A percentile compares a stretch with the other conserved stretches of the same genome.
Conservation (phyloP, 1,140 invertebrate genomes). For the Heliconius nattereri region DNA sequence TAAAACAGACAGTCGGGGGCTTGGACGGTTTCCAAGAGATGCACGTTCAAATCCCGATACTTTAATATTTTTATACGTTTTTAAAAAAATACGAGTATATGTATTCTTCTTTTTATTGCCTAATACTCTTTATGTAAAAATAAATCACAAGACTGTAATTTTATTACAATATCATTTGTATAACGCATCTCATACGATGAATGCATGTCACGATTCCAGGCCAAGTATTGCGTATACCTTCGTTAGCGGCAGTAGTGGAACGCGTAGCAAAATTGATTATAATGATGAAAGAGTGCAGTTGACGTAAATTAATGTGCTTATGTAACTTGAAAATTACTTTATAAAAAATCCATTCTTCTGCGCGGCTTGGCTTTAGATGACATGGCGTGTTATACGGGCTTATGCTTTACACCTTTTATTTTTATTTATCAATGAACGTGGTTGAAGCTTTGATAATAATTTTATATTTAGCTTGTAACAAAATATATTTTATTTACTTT, state of each 20-base stretch:
- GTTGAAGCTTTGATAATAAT: not conserved
- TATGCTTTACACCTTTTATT: not conserved
- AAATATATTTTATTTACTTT: too few species aligned
- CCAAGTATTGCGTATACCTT: slow-evolving; percentile 35
- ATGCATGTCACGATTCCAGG: slow-evolving; percentile 37
- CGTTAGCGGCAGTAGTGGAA: slow-evolving; percentile 29
- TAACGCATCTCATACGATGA: slow-evolving; percentile 10
- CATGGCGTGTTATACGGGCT: slow-evolving; percentile 1
- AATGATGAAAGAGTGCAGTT: slow-evolving; percentile 29
- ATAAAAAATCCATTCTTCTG: slow-evolving; percentile 13
- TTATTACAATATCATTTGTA: not conserved
- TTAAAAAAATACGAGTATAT: too few species aligned
- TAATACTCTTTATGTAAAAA: not conserved
- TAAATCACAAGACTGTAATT: not conserved
- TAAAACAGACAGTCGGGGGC: too few species aligned
- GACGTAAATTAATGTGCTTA: slow-evolving; percentile 27
- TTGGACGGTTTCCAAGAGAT: too few species aligned
- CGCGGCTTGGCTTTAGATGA: slow-evolving; percentile 13
- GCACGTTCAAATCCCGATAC: too few species aligned
- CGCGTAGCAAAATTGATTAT: slow-evolving; percentile 27
- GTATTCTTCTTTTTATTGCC: too few species aligned
- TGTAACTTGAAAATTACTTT: slow-evolving; percentile 16
- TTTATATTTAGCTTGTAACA: not conserved
- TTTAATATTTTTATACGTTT: too few species aligned
- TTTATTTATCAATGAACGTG: not conserved